phyloP scores from a whole-genome alignment of 2,888 invertebrate genomes.

The Margaritifera margaritifera region DNA sequence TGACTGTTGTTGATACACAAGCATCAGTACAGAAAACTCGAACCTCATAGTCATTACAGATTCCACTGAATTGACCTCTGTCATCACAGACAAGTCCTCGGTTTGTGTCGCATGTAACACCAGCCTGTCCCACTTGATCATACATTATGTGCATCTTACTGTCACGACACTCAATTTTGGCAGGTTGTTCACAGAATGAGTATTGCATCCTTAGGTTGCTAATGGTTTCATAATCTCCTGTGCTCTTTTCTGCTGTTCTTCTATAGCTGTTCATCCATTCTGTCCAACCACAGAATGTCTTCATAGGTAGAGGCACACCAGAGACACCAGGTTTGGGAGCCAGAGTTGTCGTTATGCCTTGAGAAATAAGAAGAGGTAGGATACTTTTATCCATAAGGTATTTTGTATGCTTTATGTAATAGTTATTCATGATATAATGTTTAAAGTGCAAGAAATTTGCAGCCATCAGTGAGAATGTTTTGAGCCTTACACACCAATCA shows the following conservation, averaged over 20 bases:
- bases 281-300: slow-evolving; percentile 78
- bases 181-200: slow-evolving; percentile 62
- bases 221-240: slow-evolving; percentile 65
- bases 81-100: slow-evolving; percentile 57
- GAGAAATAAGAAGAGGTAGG: too few relatives aligned
- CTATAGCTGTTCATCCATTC: slow-evolving; percentile 81
- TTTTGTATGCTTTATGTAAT: too few relatives aligned
- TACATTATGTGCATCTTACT: slow-evolving; percentile 78
- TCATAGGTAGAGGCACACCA: slow-evolving; percentile 34
- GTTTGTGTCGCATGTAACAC: slow-evolving; percentile 80
- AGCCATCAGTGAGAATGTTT: too few relatives aligned
- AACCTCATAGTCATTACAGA: slow-evolving; percentile 67
- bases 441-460: too few relatives aligned
- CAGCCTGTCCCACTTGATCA: slow-evolving; percentile 82
- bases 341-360: slow-evolving; percentile 10
- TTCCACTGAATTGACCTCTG: slow-evolving; percentile 38
- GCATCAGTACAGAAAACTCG: slow-evolving; percentile 68
- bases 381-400: too few relatives aligned
- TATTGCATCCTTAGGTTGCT: slow-evolving; percentile 48
- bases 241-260: slow-evolving; percentile 43
- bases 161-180: slow-evolving; percentile 84
- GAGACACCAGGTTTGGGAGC: slow-evolving; percentile 19
- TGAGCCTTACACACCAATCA: too few relatives aligned
- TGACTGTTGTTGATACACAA: slow-evolving; percentile 23
- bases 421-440: too few relatives aligned